Percentiles rank a stretch among this genome's conserved stretches.
Conservation (phyloP, 1,140 invertebrate species). For the Cydia amplana region DNA sequence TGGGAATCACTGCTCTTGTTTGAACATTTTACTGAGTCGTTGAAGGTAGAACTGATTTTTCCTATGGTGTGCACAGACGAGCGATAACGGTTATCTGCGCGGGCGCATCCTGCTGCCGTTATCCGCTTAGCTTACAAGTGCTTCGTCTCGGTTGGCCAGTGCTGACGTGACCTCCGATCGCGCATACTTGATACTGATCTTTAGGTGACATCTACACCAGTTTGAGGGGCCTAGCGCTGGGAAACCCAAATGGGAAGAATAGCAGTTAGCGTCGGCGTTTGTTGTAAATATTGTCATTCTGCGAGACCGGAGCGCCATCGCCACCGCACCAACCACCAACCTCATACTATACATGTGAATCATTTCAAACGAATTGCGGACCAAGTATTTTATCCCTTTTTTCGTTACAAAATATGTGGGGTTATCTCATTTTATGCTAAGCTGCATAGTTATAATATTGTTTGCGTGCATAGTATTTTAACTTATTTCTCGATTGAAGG, state of each 20-base stretch:
- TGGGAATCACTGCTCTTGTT: too few relatives aligned
- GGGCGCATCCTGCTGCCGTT: neutral
- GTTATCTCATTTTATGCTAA: neutral
- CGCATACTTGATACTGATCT: neutral
- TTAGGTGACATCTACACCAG: neutral
- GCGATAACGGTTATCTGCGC: conserved; percentile 6
- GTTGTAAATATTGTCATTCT: neutral
- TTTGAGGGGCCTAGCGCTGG: neutral
- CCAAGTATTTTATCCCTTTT: neutral
- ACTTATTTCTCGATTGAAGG: neutral
- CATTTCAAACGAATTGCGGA: neutral
- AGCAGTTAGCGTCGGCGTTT: neutral
- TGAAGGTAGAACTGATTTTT: neutral
- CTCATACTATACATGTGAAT: neutral
- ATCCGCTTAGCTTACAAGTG: neutral
- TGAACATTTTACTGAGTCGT: neutral
- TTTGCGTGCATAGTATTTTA: neutral
- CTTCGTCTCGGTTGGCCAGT: neutral
- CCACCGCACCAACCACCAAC: neutral
- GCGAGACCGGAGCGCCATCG: neutral
- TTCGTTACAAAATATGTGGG: neutral
- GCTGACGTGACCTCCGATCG: neutral
- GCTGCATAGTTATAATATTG: neutral
- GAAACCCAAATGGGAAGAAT: neutral
- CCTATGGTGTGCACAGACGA: neutral